Evolutionary conservation across 2,113 vertebrate genomes (phyloP).

Genomic region (Lates calcarifer): DNA sequence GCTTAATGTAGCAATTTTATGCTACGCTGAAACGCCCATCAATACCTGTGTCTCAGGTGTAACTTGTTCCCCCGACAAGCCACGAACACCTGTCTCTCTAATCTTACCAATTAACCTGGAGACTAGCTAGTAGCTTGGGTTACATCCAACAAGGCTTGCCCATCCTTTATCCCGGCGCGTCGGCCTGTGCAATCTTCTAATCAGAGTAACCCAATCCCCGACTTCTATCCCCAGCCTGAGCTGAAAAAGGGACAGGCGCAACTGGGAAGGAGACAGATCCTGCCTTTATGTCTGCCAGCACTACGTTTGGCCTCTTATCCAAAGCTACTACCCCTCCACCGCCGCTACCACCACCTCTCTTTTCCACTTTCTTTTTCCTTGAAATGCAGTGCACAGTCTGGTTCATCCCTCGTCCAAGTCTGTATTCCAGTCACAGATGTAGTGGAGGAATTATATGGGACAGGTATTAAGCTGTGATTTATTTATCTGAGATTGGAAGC

Average conservation of each 20-base stretch:
- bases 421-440: constrained; percentile 72
- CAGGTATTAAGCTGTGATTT: constrained; percentile 77
- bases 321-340: constrained; percentile 27
- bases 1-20: constrained; percentile 64
- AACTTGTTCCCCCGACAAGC: constrained; percentile 55
- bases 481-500: constrained; percentile 78
- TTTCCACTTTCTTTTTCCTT: constrained; percentile 54
- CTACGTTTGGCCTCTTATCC: constrained; percentile 37
- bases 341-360: neutral
- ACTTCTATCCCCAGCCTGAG: constrained; percentile 52
- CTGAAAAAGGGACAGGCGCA: constrained; percentile 46
- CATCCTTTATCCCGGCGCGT: constrained; percentile 68
- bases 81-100: constrained; percentile 82
- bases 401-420: constrained; percentile 30
- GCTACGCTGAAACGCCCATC: constrained; percentile 53
- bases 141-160: constrained; percentile 67
- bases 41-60: constrained; percentile 70
- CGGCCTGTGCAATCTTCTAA: constrained; percentile 77
- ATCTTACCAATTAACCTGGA: constrained; percentile 83
- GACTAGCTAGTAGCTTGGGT: constrained; percentile 71
- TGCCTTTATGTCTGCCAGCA: constrained; percentile 62
- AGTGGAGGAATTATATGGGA: constrained; percentile 66
- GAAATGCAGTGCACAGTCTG: constrained; percentile 48
- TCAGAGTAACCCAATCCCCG: constrained; percentile 78
- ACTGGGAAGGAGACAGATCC: constrained; percentile 65